phyloP scores from a whole-genome alignment of 2,888 invertebrate genomes.

The Drosophila fulvimacula region DNA sequence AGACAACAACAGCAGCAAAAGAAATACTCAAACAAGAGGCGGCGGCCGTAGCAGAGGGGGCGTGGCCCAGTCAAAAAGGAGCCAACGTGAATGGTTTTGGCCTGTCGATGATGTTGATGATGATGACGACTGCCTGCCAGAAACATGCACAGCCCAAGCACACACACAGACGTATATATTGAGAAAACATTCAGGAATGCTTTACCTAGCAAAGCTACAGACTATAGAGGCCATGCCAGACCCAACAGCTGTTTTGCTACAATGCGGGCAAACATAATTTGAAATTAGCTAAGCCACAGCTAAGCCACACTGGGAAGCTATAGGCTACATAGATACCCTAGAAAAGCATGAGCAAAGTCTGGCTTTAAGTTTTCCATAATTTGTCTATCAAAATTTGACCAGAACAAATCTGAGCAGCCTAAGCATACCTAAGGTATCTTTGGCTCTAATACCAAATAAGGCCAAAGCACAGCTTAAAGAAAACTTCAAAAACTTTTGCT shows the following conservation, averaged over 20 bases:
- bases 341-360: background rate
- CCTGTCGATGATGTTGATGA: constrained; percentile 38
- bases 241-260: background rate
- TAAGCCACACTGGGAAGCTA: background rate
- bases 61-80: constrained; percentile 23
- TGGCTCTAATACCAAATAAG: background rate
- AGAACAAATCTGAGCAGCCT: background rate
- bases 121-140: constrained; percentile 57
- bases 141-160: constrained; percentile 35
- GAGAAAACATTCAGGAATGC: constrained; percentile 55
- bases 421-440: background rate
- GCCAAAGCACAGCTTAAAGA: background rate
- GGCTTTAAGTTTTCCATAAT: no score
- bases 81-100: constrained; percentile 24
- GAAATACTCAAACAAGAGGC: background rate
- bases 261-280: background rate
- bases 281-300: background rate
- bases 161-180: constrained; percentile 20
- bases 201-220: constrained; percentile 8
- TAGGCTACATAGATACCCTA: background rate
- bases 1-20: constrained; percentile 35
- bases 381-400: background rate
- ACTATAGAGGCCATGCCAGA: background rate
- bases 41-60: background rate
- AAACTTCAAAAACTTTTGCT: background rate